Percentiles rank a stretch among this genome's conserved stretches.
These are phyloP conservation scores for Megamerina dolium DNA, from an alignment of 2,888 invertebrate genomes.

Conservation along the genomic window DNA sequence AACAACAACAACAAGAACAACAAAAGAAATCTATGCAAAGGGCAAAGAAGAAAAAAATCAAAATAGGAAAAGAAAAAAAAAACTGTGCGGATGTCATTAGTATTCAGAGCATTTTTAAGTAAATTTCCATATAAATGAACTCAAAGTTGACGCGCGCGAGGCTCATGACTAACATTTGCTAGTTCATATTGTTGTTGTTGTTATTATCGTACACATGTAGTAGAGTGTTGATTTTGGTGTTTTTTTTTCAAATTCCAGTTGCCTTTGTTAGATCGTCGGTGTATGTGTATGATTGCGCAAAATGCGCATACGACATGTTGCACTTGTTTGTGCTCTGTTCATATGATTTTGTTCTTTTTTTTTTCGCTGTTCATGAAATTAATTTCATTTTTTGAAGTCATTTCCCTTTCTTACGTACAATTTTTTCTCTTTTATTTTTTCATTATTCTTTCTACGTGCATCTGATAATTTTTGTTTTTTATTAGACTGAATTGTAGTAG, in stretches of 20 bases:
- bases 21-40: neutral
- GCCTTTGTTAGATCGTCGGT: neutral
- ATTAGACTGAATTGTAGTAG: neutral
- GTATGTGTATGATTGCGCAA: neutral
- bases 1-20: neutral
- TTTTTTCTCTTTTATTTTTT: too few relatives aligned
- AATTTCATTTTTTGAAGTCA: too few relatives aligned
- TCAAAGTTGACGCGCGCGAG: conserved; percentile 1
- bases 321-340: neutral
- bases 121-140: conserved; percentile 16
- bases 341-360: too few relatives aligned
- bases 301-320: neutral
- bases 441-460: conserved; percentile 10
- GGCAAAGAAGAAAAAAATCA: too few relatives aligned
- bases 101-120: conserved; percentile 10
- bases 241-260: too few relatives aligned
- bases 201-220: too few relatives aligned
- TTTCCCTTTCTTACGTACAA: too few relatives aligned
- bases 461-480: conserved; percentile 14
- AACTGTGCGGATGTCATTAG: conserved; percentile 9
- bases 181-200: neutral
- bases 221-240: too few relatives aligned
- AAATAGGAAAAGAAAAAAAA: too few relatives aligned
- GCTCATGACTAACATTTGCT: too few relatives aligned
- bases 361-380: too few relatives aligned